Evolutionary conservation across 1,140 invertebrate species (phyloP).

Genomic region (Apis laboriosa): DNA sequence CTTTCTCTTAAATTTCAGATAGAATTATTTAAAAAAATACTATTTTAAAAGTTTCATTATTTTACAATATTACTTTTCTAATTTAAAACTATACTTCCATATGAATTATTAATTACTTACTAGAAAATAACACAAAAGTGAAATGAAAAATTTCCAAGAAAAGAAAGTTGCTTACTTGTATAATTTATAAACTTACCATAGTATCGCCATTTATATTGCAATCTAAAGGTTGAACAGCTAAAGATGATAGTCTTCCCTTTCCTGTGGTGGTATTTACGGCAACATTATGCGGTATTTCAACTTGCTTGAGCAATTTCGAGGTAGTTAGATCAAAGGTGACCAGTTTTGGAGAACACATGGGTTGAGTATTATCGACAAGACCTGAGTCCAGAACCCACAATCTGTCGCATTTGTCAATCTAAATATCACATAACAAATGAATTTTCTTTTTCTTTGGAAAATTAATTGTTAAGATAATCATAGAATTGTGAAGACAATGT

Average conservation of each 20-base stretch:
- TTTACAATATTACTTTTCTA: too few species aligned
- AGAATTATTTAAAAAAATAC: too few species aligned
- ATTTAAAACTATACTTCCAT: too few species aligned
- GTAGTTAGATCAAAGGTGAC: constrained; percentile 78
- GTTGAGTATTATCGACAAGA: constrained; percentile 72
- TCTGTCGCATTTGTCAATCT: constrained; percentile 61
- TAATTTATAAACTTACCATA: too few species aligned
- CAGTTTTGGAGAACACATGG: constrained; percentile 78
- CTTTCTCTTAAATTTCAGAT: too few species aligned
- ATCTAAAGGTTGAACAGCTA: constrained; percentile 28
- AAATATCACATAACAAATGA: constrained; percentile 60
- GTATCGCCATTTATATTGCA: not conserved
- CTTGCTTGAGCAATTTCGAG: constrained; percentile 76
- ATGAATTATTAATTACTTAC: too few species aligned
- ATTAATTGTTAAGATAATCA: too few species aligned
- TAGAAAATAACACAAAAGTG: too few species aligned
- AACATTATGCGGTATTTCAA: constrained; percentile 68
- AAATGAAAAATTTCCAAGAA: too few species aligned
- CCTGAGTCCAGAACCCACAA: constrained; percentile 81
- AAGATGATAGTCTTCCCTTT: constrained; percentile 61
- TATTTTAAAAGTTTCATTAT: too few species aligned
- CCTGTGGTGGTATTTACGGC: constrained; percentile 54
- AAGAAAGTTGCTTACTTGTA: too few species aligned
- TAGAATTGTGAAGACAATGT: not conserved
- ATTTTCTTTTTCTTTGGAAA: too few species aligned